phyloP scores from a whole-genome alignment of 2,113 vertebrate species.

The Sebastes schlegelii region DNA sequence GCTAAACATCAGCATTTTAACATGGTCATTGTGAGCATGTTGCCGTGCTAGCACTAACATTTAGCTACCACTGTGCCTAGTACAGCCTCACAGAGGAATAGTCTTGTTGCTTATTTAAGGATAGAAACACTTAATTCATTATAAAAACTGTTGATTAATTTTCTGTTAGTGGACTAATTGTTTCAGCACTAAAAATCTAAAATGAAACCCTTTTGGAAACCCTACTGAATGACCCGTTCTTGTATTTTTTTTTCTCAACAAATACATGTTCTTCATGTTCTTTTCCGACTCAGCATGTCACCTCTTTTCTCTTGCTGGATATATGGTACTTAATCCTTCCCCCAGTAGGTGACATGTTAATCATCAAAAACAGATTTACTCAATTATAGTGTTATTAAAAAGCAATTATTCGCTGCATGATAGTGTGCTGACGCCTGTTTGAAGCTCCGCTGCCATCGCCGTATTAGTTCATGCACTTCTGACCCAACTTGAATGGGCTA shows the following conservation, averaged over 20 bases:
- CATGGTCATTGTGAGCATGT: neutral
- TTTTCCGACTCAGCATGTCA: neutral
- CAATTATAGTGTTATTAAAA: conserved; percentile 55
- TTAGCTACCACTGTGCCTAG: neutral
- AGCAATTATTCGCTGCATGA: conserved; percentile 50
- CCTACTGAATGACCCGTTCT: neutral
- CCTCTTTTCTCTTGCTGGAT: neutral
- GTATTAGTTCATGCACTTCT: conserved; percentile 45
- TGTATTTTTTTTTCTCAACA: too few species aligned
- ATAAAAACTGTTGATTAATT: neutral
- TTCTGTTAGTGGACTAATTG: neutral
- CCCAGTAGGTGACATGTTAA: conserved; percentile 17
- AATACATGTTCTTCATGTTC: neutral
- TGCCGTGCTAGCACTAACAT: neutral
- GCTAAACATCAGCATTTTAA: too few species aligned
- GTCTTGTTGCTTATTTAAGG: neutral
- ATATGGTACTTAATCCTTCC: neutral
- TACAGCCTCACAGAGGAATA: neutral
- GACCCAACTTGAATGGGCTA: conserved; percentile 54
- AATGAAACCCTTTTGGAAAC: neutral
- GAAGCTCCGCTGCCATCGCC: conserved; percentile 27
- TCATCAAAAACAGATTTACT: conserved; percentile 16
- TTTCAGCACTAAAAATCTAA: neutral
- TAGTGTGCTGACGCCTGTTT: conserved; percentile 28
- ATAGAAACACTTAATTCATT: neutral